A percentile compares a stretch with the other conserved stretches of the same genome.
phyloP scores from a whole-genome alignment of 1,140 invertebrate genomes.

The Zaprionus kolodkinae region DNA sequence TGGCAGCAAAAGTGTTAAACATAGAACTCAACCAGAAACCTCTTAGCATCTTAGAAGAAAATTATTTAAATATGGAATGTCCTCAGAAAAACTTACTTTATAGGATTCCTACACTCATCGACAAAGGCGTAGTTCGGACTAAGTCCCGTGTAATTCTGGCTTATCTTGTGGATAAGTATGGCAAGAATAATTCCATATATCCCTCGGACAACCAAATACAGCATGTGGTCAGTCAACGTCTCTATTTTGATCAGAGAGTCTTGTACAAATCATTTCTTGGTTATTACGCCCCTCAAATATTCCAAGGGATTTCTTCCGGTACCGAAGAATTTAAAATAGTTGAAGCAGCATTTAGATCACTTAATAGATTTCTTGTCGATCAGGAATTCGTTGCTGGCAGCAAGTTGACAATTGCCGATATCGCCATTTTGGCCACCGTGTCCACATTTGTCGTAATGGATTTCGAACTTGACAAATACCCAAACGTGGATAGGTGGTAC shows the following conservation, averaged over 20 bases:
- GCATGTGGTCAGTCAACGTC: conserved; percentile 89
- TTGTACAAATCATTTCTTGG: conserved; percentile 87
- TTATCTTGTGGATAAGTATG: conserved; percentile 89
- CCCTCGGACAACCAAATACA: conserved; percentile 88
- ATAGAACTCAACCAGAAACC: conserved; percentile 84
- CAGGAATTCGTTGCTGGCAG: conserved; percentile 88
- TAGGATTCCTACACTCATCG: conserved; percentile 88
- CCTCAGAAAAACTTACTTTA: conserved; percentile 87
- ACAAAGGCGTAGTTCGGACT: conserved; percentile 87
- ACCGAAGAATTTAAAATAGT: conserved; percentile 87
- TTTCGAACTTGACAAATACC: conserved; percentile 88
- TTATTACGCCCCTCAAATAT: conserved; percentile 89
- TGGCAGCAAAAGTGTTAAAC: conserved; percentile 84
- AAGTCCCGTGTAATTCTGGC: conserved; percentile 90
- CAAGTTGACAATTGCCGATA: conserved; percentile 90
- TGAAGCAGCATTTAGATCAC: conserved; percentile 86
- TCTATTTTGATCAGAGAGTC: conserved; percentile 90
- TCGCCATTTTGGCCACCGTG: conserved; percentile 86
- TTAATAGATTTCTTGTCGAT: conserved; percentile 88
- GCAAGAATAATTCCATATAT: conserved; percentile 87
- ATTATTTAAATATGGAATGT: conserved; percentile 89
- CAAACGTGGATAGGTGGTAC: conserved; percentile 89
- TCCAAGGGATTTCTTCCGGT: conserved; percentile 86
- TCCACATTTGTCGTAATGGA: conserved; percentile 88
- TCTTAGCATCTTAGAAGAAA: conserved; percentile 87